Evolutionary conservation across 2,888 invertebrate genomes (phyloP).

Genomic region (Piscicola geometra): DNA sequence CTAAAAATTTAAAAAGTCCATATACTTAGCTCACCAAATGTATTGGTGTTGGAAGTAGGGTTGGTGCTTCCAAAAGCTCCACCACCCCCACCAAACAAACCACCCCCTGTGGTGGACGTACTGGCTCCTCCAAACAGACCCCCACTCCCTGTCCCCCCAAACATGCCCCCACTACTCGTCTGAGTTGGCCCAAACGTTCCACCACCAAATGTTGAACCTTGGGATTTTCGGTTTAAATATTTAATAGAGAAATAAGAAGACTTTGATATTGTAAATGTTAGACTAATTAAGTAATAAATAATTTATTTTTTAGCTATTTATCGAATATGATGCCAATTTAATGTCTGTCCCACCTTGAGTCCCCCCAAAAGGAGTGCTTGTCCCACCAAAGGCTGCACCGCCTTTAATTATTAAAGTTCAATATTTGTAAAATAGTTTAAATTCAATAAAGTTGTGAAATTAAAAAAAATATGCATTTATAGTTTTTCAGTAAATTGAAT

Average conservation of each 20-base stretch:
- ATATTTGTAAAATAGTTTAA: neutral
- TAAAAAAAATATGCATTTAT: conserved; percentile 1
- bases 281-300: too few species aligned
- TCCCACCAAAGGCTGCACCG: conserved; percentile 10
- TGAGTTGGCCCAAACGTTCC: neutral
- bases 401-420: neutral
- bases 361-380: conserved; percentile 18
- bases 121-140: conserved; percentile 33
- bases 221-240: too few species aligned
- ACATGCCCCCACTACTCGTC: conserved; percentile 7
- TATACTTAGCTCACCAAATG: conserved; percentile 43
- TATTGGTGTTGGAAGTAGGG: conserved; percentile 40
- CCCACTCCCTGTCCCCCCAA: neutral
- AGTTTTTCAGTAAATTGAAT: neutral
- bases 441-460: too few species aligned
- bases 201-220: conserved; percentile 15
- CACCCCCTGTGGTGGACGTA: conserved; percentile 41
- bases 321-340: neutral
- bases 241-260: too few species aligned
- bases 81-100: conserved; percentile 45
- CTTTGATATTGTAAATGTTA: too few species aligned
- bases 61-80: conserved; percentile 36
- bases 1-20: neutral
- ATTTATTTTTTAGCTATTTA: neutral
- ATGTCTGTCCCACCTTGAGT: neutral